Conservation (phyloP, 2,113 vertebrate genomes). For the Lepus timidus region DNA sequence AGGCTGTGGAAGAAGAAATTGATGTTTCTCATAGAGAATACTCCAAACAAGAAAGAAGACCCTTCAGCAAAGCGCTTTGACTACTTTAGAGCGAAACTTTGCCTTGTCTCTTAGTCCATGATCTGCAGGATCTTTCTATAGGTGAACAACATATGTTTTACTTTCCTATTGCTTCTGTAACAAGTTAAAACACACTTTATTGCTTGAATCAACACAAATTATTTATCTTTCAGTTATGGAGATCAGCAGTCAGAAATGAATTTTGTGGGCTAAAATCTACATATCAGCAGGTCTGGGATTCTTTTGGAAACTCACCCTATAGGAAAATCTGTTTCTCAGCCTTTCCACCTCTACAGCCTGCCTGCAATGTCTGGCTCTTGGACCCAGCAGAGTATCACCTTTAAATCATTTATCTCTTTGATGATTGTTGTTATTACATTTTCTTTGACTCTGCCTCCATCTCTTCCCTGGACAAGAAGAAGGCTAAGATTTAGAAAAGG, state of each 20-base stretch:
- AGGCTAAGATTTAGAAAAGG: neutral
- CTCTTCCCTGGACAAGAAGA: neutral
- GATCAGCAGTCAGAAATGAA: neutral
- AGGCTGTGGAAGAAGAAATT: neutral
- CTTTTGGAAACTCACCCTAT: neutral
- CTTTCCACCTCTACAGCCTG: neutral
- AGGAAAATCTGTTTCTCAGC: neutral
- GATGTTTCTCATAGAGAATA: neutral
- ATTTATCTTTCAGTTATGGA: neutral
- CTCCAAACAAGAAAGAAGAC: neutral
- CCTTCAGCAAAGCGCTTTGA: neutral
- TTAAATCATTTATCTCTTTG: neutral
- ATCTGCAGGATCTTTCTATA: neutral
- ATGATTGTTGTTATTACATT: neutral
- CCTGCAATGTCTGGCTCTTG: neutral
- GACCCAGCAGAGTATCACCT: neutral
- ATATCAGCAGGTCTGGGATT: neutral
- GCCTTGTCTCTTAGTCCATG: neutral
- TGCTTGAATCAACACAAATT: neutral
- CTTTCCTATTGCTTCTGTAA: neutral
- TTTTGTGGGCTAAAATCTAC: neutral
- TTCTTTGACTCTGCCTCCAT: neutral
- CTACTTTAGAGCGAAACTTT: neutral
- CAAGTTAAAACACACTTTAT: neutral
- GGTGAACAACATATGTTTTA: neutral